Base-by-base conservation (phyloP, 2,797 vertebrate genomes). In the Gephyroberyx darwinii region DNA sequence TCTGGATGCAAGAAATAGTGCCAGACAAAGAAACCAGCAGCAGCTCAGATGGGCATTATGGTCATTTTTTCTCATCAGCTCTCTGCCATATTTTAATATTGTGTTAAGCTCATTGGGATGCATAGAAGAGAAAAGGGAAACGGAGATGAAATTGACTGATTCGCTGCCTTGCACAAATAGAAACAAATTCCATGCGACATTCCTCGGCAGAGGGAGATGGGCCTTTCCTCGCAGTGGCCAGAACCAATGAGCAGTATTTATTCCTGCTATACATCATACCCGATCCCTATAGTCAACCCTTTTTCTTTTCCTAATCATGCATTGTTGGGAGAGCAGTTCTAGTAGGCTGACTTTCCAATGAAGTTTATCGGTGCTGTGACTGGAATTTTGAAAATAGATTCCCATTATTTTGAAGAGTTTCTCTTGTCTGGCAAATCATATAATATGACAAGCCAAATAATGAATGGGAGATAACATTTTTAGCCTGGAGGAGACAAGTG, bases 121-220 rank as follows among this genome's bases (percentile, higher is more conserved):
- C 92, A 92, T 80, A 68, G 86, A 74, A 74, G 76, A 82, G 74
- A 78, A 84, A 81, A 71, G 52, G 59, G 80, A 78, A 82, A 82
- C 77, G 76, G 82, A 91, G 86, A 92, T 88, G 75, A 86, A 91
- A 89, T 85, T 85, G 88, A 91, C 82, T 89, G 89, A 92, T 91
- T 90, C 51, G 22, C 81, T 84, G 85, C 85, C 78, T 86, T 66
- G 74, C 74, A 81, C 87, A 90, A 89, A 92, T 86, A 86, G 79
- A 91, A 91, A 92, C 87, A 84, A 82, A 92, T 90, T 89, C 74
- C 61, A 62, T 78, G 81, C 86, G 86, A 87, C 89, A 89, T 66
- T 74, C 51, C 74, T 71, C 70, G 68, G 68, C 69, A 33, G 52
- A 76, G 65, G 64, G 75, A 83, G 77, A 84, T 57, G 65, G 72